phyloP scores from a whole-genome alignment of 2,888 invertebrate genomes.

The Morpho deidamia region DNA sequence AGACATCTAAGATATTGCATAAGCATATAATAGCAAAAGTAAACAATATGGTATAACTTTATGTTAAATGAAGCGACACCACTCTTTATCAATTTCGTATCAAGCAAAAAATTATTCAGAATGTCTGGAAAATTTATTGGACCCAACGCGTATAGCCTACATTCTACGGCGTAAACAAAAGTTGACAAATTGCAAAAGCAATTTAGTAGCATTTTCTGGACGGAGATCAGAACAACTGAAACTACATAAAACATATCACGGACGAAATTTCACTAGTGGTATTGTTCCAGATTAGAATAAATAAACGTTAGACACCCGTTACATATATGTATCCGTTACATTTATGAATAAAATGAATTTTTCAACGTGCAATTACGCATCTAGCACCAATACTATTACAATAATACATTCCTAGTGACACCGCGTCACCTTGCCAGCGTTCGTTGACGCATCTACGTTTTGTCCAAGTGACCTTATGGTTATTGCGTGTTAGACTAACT shows the following conservation, averaged over 20 bases:
- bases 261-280: constrained; percentile 25
- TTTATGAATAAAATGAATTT: constrained; percentile 40
- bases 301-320: constrained; percentile 34
- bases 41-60: not conserved
- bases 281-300: constrained; percentile 21
- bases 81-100: not conserved
- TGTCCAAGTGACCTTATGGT: constrained; percentile 71
- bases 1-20: not conserved
- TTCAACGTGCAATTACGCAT: constrained; percentile 34
- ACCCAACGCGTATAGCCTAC: not conserved
- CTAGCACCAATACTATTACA: constrained; percentile 49
- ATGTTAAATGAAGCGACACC: not conserved
- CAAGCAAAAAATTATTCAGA: constrained; percentile 5
- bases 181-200: constrained; percentile 1
- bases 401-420: constrained; percentile 72
- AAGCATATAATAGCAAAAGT: not conserved
- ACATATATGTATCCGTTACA: constrained; percentile 43
- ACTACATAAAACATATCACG: constrained; percentile 3
- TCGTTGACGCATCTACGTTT: constrained; percentile 75
- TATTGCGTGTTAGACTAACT: constrained; percentile 59
- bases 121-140: not conserved
- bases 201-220: constrained; percentile 3
- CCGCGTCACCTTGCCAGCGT: constrained; percentile 73
- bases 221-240: constrained; percentile 1
- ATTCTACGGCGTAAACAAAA: constrained; percentile 8